Conservation (phyloP, 2,888 invertebrate genomes). For the Netelia melanura region DNA sequence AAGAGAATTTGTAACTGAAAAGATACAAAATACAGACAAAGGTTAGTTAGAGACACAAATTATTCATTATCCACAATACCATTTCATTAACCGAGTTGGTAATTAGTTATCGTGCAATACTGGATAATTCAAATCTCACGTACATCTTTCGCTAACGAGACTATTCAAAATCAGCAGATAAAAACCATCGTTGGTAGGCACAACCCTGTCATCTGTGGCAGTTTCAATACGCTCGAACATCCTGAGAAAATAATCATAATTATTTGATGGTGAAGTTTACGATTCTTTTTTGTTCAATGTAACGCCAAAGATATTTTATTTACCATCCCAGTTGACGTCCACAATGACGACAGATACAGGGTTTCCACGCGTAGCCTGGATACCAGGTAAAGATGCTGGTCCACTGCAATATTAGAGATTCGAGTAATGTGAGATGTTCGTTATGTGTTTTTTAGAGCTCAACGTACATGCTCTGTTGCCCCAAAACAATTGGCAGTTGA, state of each 20-base stretch:
- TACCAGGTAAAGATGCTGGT: conserved; percentile 88
- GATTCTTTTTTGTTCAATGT: background rate
- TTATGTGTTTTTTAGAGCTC: background rate
- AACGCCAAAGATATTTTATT: conserved; percentile 17
- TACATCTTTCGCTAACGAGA: conserved; percentile 82
- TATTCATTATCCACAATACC: background rate
- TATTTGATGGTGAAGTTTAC: background rate
- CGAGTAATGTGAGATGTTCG: conserved; percentile 32
- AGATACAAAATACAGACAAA: conserved; percentile 34
- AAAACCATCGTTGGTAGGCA: conserved; percentile 81
- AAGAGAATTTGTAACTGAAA: conserved; percentile 87
- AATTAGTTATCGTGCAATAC: background rate
- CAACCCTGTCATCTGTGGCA: conserved; percentile 74
- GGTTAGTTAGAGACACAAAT: background rate
- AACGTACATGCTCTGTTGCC: conserved; percentile 84
- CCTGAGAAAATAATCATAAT: conserved; percentile 79
- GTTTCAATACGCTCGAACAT: conserved; percentile 85
- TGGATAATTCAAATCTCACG: conserved; percentile 61
- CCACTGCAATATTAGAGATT: conserved; percentile 83
- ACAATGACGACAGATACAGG: conserved; percentile 88
- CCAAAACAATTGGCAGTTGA: conserved; percentile 87
- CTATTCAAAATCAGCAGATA: conserved; percentile 80
- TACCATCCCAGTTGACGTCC: conserved; percentile 87
- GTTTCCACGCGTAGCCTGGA: conserved; percentile 89
- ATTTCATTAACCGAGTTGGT: background rate